Evolutionary conservation across 1,140 invertebrate genomes (phyloP).

Genomic region (Brachionus rubens): DNA sequence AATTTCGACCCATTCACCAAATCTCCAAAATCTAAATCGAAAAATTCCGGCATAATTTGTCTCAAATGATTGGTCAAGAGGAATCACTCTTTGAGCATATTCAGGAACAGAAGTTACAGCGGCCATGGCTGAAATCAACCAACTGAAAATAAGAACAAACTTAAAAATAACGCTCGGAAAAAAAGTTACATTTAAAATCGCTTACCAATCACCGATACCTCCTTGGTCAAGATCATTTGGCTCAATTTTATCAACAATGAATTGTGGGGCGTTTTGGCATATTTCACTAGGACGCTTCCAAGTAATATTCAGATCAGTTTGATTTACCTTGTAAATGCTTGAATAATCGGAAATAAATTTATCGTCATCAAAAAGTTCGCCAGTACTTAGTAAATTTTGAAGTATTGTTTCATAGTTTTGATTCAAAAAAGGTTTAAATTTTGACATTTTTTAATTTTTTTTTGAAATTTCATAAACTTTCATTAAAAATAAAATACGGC

Average conservation of each 20-base stretch:
- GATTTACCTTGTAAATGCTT: conserved; percentile 63
- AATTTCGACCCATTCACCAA: conserved; percentile 73
- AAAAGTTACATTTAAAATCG: background rate
- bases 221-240: conserved; percentile 66
- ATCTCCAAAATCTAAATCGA: conserved; percentile 74
- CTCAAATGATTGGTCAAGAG: conserved; percentile 53
- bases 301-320: conserved; percentile 60
- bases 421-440: conserved; percentile 27
- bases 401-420: conserved; percentile 51
- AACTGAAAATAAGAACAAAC: conserved; percentile 47
- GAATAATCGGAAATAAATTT: conserved; percentile 66
- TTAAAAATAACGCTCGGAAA: no score
- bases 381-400: conserved; percentile 59
- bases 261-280: conserved; percentile 48
- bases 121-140: conserved; percentile 54
- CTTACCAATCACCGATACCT: conserved; percentile 53
- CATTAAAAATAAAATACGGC: no score
- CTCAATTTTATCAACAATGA: conserved; percentile 49
- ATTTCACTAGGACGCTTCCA: conserved; percentile 62
- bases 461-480: no score
- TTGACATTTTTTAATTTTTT: conserved; percentile 24
- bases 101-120: conserved; percentile 51
- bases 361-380: conserved; percentile 68
- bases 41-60: conserved; percentile 54
- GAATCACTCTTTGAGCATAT: conserved; percentile 53